Conservation (phyloP, 1,140 invertebrate species). For the Chymomyza costata region DNA sequence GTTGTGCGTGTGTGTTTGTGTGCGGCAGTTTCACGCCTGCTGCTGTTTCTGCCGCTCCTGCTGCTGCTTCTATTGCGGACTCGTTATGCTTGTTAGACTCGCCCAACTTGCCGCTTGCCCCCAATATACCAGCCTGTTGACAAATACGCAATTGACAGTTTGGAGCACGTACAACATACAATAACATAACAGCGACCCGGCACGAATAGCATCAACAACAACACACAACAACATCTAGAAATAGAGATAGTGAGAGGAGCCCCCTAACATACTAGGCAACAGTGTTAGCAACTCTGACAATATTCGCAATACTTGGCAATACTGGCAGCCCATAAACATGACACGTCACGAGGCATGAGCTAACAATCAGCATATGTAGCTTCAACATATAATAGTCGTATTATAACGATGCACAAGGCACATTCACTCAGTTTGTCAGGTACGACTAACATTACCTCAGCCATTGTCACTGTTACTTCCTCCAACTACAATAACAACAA, state of each 20-base stretch:
- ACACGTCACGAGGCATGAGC: slow-evolving; percentile 1
- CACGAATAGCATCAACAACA: slow-evolving; percentile 35
- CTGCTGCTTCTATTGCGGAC: not conserved
- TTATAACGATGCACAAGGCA: slow-evolving; percentile 22
- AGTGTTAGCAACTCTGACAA: no score
- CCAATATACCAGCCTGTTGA: slow-evolving; percentile 40
- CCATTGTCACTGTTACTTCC: no score
- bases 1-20: slow-evolving; percentile 1
- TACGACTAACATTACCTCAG: no score
- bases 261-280: no score
- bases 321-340: no score
- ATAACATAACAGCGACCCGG: slow-evolving; percentile 23
- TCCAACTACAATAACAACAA: no score
- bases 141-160: slow-evolving; percentile 54
- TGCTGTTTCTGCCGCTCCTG: not conserved
- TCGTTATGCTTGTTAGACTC: slow-evolving; percentile 8
- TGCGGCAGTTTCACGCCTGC: not conserved
- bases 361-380: slow-evolving; percentile 18
- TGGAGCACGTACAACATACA: slow-evolving; percentile 44
- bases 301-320: no score
- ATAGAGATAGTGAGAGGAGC: no score
- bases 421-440: no score
- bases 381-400: slow-evolving; percentile 45
- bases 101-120: not conserved
- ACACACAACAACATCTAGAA: not conserved